phyloP scores from a whole-genome alignment of 2,797 vertebrate genomes.

The Neosalanx taihuensis region DNA sequence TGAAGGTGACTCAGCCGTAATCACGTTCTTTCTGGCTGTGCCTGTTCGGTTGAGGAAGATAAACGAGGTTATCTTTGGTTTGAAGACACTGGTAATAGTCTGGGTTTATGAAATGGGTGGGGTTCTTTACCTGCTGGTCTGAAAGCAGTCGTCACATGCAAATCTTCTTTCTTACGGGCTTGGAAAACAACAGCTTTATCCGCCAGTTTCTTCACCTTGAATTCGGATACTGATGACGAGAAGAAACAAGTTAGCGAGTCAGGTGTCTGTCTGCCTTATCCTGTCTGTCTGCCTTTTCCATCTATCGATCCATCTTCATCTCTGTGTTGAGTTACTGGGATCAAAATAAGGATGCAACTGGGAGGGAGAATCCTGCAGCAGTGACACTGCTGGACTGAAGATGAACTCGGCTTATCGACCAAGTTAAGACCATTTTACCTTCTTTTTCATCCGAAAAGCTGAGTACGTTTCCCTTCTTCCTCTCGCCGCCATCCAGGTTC shows the following conservation, averaged over 20 bases:
- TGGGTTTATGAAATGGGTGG: background rate
- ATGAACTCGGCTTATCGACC: background rate
- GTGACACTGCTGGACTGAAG: background rate
- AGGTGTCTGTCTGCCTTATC: too few species aligned
- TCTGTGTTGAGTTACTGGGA: too few species aligned
- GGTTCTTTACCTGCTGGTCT: conserved; percentile 19
- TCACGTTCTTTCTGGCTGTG: conserved; percentile 5
- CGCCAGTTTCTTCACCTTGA: conserved; percentile 76
- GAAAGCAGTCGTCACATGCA: conserved; percentile 26
- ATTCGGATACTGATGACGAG: conserved; percentile 60
- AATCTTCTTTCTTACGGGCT: conserved; percentile 67
- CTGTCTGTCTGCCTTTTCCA: too few species aligned
- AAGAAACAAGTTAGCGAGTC: background rate
- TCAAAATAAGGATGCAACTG: too few species aligned
- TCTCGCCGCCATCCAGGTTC: conserved; percentile 19
- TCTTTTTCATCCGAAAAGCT: conserved; percentile 74
- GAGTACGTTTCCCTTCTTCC: conserved; percentile 50
- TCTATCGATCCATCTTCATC: too few species aligned
- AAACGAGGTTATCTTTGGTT: background rate
- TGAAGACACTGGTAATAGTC: background rate
- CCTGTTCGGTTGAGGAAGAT: conserved; percentile 9
- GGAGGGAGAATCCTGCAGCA: background rate
- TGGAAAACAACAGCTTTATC: conserved; percentile 81
- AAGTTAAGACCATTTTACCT: conserved; percentile 47
- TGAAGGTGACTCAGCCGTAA: conserved; percentile 27